Conservation (phyloP, 2,113 vertebrate species). For the Nannobrachium achirus region DNA sequence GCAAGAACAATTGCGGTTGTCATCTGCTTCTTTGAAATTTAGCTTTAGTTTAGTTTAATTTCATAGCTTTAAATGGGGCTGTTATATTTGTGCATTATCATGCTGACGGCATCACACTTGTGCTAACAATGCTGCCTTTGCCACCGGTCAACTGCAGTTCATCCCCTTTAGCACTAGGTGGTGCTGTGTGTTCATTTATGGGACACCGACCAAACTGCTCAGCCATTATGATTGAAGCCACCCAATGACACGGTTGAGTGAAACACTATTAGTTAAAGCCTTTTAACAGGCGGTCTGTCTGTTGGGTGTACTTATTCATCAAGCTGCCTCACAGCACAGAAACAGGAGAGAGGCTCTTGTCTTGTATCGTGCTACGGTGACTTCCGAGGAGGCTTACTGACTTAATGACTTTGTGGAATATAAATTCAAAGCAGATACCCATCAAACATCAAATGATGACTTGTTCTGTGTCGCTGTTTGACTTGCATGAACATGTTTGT, state of each 20-base stretch:
- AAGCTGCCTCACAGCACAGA: constrained; percentile 36
- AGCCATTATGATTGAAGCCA: constrained; percentile 23
- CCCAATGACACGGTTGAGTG: constrained; percentile 47
- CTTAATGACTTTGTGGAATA: constrained; percentile 57
- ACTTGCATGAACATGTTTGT: constrained; percentile 35
- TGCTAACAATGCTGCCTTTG: too few relatives aligned
- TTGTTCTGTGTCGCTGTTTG: constrained; percentile 36
- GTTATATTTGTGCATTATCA: not conserved
- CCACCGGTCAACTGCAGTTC: not conserved
- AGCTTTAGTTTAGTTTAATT: not conserved
- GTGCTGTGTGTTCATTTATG: constrained; percentile 30
- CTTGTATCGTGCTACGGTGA: constrained; percentile 32
- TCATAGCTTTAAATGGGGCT: not conserved
- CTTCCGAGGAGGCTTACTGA: constrained; percentile 44
- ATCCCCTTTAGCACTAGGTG: constrained; percentile 47
- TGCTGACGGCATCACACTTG: too few relatives aligned
- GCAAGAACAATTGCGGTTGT: not conserved
- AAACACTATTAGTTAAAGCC: constrained; percentile 45
- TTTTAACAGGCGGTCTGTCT: constrained; percentile 32
- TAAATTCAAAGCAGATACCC: constrained; percentile 49
- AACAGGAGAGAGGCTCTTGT: constrained; percentile 39
- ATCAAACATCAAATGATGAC: constrained; percentile 44
- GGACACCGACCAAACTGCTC: not conserved
- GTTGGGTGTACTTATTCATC: constrained; percentile 25
- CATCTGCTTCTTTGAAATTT: not conserved